These are phyloP conservation scores for Parapsyche elsis DNA, from an alignment of 1,140 invertebrate species.

Conservation along the genomic window DNA sequence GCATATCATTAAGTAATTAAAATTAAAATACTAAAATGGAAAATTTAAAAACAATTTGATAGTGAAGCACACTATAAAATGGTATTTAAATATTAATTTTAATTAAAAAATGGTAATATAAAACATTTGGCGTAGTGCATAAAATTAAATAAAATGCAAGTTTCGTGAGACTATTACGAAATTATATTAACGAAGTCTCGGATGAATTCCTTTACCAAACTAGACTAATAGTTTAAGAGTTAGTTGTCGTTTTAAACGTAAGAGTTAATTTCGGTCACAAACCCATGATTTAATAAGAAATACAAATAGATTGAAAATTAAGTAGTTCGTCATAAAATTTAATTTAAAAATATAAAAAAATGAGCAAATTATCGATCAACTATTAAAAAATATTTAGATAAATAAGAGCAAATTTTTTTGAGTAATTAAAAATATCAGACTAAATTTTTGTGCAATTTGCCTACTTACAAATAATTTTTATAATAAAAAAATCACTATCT, in stretches of 20 bases:
- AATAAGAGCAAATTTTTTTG: neutral
- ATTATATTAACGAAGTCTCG: too few relatives aligned
- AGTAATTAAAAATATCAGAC: slow-evolving; percentile 17
- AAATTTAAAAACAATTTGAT: neutral
- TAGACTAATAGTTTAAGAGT: too few relatives aligned
- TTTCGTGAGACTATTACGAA: too few relatives aligned
- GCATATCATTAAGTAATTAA: too few relatives aligned
- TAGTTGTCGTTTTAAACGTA: too few relatives aligned
- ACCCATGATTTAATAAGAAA: neutral
- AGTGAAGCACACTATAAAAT: neutral
- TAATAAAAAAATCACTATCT: neutral
- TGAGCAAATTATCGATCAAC: slow-evolving; percentile 22
- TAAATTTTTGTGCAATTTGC: slow-evolving; percentile 16
- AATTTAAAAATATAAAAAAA: slow-evolving; percentile 7
- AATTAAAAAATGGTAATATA: slow-evolving; percentile 5
- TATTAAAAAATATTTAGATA: neutral
- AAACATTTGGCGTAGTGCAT: neutral
- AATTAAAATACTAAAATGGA: too few relatives aligned
- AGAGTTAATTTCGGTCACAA: too few relatives aligned
- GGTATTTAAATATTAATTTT: neutral
- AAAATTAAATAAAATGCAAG: too few relatives aligned
- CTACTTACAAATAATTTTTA: neutral
- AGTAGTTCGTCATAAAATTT: neutral
- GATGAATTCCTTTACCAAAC: too few relatives aligned
- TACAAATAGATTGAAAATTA: slow-evolving; percentile 14